Evolutionary conservation across 2,113 vertebrate species (phyloP).

Genomic region (Xenopus tropicalis): DNA sequence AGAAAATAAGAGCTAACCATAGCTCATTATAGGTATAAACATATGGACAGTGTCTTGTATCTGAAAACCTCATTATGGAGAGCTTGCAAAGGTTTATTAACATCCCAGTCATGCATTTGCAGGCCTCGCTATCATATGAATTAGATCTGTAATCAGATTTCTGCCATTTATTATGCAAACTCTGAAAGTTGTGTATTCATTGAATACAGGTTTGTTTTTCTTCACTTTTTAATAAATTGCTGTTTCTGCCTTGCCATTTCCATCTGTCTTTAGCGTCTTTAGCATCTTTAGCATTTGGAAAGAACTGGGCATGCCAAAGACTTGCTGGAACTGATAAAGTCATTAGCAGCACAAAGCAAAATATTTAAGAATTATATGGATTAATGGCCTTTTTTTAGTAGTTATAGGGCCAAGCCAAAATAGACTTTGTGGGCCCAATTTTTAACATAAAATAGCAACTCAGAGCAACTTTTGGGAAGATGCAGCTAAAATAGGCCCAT

Average conservation of each 20-base stretch:
- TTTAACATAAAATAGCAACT: too few species aligned
- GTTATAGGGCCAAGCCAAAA: too few species aligned
- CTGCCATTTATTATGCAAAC: not conserved
- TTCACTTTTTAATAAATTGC: not conserved
- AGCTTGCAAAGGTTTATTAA: not conserved
- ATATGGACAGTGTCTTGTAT: constrained; percentile 27
- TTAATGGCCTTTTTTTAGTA: not conserved
- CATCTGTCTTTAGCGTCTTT: too few species aligned
- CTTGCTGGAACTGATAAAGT: too few species aligned
- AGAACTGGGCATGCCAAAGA: too few species aligned
- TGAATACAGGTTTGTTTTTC: not conserved
- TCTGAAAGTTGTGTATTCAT: not conserved
- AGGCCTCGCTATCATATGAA: not conserved
- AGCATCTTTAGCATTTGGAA: not conserved
- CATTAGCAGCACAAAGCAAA: too few species aligned
- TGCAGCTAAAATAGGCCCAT: too few species aligned
- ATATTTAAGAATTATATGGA: too few species aligned
- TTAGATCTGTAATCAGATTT: constrained; percentile 7
- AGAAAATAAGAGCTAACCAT: constrained; percentile 2
- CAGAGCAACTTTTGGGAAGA: too few species aligned
- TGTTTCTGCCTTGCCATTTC: too few species aligned
- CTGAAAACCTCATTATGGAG: constrained; percentile 14
- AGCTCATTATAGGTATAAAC: constrained; percentile 7
- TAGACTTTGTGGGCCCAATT: too few species aligned
- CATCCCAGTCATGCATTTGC: not conserved